Base-by-base conservation (phyloP, 2,113 vertebrate genomes). In the Ochotona princeps region DNA sequence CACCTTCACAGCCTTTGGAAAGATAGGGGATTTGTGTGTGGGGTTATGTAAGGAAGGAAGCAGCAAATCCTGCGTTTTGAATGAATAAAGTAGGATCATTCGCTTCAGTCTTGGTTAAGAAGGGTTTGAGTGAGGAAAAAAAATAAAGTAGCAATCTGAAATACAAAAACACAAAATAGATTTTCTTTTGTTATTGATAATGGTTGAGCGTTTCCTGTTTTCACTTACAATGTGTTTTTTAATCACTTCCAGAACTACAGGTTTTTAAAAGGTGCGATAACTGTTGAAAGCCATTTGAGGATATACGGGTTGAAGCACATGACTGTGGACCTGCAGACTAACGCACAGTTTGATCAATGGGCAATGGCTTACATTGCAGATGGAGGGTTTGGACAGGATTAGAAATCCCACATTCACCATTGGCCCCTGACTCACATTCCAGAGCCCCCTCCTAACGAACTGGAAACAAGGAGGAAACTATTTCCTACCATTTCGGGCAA, bases 41-140 rank as follows among this genome's bases (percentile, higher is more conserved):
- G 96, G 97, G 93, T 94, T 96, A 84, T 93, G 93, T 35, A 63
- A 81, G 93, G 93, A 97, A 96, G 96, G 92, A 91, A 90, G 90
- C 49, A 92, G 85, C 92, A 84, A 89, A 28, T 79, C 23, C 78
- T 75, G 51, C 91, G 84, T 90, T 89, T 61, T 54, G 18, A 81
- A 57, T 92, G 83, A 92, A 93, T 84, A 91, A 96, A 97, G 76
- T 44, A 74, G 85, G 79, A 0, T 8, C 32, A 80, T 85, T 88
- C 93, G 49, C 60, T 25, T 78, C 35, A 63, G 38, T 60, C 49
- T 88, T 66, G 26, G 60, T 5, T 66, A 87, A 95, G 32, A 76
- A 87, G 54, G 8, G 12, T 15, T 82, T 73, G 44, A 38, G 25
- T 26, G 49, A 84, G 61, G 7, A 3, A 26, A 14, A 14, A 44